Evolutionary conservation across 2,888 invertebrate genomes (phyloP).

Genomic region (Pollenia angustigena): DNA sequence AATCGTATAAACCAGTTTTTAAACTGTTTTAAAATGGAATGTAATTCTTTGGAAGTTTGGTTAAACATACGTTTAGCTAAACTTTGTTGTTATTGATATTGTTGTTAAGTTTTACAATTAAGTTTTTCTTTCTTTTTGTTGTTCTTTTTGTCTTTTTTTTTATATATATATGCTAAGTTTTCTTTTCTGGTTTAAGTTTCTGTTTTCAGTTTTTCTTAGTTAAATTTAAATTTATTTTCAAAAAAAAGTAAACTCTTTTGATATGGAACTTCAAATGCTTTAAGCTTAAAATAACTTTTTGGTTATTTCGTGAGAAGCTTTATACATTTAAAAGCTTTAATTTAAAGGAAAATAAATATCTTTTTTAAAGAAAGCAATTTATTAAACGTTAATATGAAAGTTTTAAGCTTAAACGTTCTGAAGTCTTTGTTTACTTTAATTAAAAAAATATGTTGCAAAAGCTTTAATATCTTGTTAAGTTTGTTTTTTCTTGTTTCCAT

Average conservation of each 20-base stretch:
- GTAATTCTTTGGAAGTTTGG: constrained; percentile 8
- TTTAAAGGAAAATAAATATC: no score
- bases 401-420: not conserved
- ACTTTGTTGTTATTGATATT: constrained; percentile 26
- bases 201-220: not conserved
- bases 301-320: no score
- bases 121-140: constrained; percentile 19
- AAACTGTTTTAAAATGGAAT: not conserved
- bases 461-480: constrained; percentile 20
- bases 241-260: no score
- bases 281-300: no score
- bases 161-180: not conserved
- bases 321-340: no score
- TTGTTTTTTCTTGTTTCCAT: not conserved
- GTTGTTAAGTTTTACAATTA: constrained; percentile 33
- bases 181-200: not conserved
- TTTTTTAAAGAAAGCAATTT: no score
- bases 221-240: no score
- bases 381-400: no score
- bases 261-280: no score
- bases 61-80: constrained; percentile 8
- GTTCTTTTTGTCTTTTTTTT: constrained; percentile 7
- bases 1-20: constrained; percentile 39
- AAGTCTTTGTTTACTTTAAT: not conserved
- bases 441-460: not conserved